phyloP scores from a whole-genome alignment of 2,888 invertebrate species.

The Drosophila merina region DNA sequence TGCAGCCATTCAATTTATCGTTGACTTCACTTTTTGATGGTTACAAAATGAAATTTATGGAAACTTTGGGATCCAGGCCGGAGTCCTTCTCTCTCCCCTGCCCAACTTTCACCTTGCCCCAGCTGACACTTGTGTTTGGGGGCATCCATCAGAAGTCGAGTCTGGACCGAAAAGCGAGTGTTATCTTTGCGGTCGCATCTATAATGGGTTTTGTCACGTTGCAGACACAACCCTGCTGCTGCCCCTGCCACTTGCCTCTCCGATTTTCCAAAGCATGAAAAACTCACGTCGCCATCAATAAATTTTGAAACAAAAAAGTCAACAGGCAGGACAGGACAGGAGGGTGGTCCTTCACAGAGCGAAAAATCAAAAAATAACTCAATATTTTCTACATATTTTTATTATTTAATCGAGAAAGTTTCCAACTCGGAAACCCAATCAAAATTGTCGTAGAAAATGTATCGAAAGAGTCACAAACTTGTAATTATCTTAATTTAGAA shows the following conservation, averaged over 20 bases:
- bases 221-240: conserved; percentile 69
- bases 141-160: conserved; percentile 45
- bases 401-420: neutral
- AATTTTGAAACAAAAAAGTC: conserved; percentile 71
- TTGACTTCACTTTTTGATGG: conserved; percentile 77
- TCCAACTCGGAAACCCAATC: too few species aligned
- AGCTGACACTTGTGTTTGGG: conserved; percentile 39
- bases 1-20: conserved; percentile 73
- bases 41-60: conserved; percentile 76
- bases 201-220: conserved; percentile 84
- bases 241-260: neutral
- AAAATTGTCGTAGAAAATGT: too few species aligned
- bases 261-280: conserved; percentile 71
- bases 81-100: neutral
- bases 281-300: conserved; percentile 76
- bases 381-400: neutral
- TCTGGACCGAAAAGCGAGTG: conserved; percentile 60
- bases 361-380: conserved; percentile 26
- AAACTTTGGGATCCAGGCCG: conserved; percentile 18
- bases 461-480: too few species aligned
- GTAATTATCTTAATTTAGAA: too few species aligned
- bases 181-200: conserved; percentile 81
- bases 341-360: neutral
- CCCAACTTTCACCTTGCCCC: neutral
- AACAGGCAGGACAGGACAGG: neutral